Conservation (phyloP, 2,888 invertebrate species). For the Marronus borbonicus region DNA sequence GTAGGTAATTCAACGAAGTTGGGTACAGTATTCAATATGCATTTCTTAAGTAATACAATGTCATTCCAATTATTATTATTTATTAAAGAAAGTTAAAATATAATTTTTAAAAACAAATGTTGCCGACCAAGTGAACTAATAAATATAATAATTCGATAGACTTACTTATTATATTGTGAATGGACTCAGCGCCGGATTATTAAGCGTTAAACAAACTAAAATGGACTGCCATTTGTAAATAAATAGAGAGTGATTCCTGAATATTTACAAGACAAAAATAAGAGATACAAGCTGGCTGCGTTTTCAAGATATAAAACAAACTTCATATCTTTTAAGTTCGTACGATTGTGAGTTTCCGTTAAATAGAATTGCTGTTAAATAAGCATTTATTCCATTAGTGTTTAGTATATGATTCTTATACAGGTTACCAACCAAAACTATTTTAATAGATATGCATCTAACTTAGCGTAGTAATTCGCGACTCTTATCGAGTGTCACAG, state of each 20-base stretch:
- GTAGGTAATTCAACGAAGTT: neutral
- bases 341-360: neutral
- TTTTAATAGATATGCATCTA: too few relatives aligned
- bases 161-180: conserved; percentile 18
- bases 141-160: conserved; percentile 3
- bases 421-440: too few relatives aligned
- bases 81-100: conserved; percentile 8
- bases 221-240: conserved; percentile 66
- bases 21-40: conserved; percentile 35
- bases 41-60: conserved; percentile 17
- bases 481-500: too few relatives aligned
- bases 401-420: too few relatives aligned
- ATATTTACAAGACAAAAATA: neutral
- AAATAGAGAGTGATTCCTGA: conserved; percentile 54
- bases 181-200: conserved; percentile 31
- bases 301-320: conserved; percentile 49
- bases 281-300: conserved; percentile 18
- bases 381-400: too few relatives aligned
- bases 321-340: too few relatives aligned
- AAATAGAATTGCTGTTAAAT: neutral
- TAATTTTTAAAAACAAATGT: conserved; percentile 32
- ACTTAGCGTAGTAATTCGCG: too few relatives aligned
- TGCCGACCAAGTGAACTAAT: conserved; percentile 29
- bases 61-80: conserved; percentile 44
- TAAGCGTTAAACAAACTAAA: conserved; percentile 48